A percentile compares a stretch with the other conserved stretches of the same genome.
Evolutionary conservation across 2,113 vertebrate genomes (phyloP).

Genomic region (Turdus rufiventris): DNA sequence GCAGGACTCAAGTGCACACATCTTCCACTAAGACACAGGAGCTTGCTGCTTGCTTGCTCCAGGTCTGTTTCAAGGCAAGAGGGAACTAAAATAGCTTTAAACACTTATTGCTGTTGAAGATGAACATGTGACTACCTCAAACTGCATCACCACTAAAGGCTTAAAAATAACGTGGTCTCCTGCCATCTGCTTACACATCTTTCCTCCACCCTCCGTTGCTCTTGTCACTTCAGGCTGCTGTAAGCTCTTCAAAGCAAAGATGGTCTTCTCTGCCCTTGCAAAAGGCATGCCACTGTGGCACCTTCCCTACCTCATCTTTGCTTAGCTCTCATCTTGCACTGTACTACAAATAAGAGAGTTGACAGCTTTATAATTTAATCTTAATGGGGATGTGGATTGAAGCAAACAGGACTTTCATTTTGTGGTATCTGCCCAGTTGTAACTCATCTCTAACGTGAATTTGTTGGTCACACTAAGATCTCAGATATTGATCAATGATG

Average conservation of each 20-base stretch:
- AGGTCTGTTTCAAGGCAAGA: slow-evolving; percentile 22
- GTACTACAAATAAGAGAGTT: background rate
- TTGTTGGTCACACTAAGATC: slow-evolving; percentile 47
- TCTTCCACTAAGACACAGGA: background rate
- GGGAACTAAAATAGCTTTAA: slow-evolving; percentile 29
- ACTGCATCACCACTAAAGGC: background rate
- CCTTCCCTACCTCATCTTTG: background rate
- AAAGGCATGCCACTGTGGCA: background rate
- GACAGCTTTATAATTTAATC: background rate
- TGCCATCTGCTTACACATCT: slow-evolving; percentile 60
- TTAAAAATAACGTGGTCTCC: slow-evolving; percentile 43
- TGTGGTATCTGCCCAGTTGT: slow-evolving; percentile 40
- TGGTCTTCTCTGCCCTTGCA: background rate
- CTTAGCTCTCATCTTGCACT: background rate
- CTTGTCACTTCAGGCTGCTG: slow-evolving; percentile 29
- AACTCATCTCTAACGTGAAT: slow-evolving; percentile 52
- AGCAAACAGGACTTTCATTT: slow-evolving; percentile 21
- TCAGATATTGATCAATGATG: slow-evolving; percentile 74
- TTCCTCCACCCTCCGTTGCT: background rate
- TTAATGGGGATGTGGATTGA: slow-evolving; percentile 22
- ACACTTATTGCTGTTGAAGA: background rate
- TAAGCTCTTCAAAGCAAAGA: slow-evolving; percentile 13
- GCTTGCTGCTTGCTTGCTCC: background rate
- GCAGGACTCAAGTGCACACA: fast-evolving
- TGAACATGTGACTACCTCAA: slow-evolving; percentile 41